Evolutionary conservation across 2,113 vertebrate genomes (phyloP), one percentile per base, ranked within the genome.

Genomic region (Paradisaea rubra): DNA sequence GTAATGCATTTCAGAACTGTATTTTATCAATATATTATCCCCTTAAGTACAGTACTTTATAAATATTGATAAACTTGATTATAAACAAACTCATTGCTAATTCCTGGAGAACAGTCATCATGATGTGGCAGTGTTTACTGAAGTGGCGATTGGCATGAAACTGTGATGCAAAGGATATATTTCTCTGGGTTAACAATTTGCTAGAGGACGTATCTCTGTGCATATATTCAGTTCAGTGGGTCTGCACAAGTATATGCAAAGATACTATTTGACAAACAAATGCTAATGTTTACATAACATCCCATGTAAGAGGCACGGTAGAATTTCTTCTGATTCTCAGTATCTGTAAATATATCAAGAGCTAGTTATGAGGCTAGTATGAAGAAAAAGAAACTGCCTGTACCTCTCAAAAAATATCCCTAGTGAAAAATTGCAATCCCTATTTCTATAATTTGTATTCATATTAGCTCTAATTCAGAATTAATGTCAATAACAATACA

Each of bases 21-120:
- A 94, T 95, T 97, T 96, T 96, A 96, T 97, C 92, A 96, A 95
- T 93, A 98, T 94, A 97, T 91, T 95, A 94, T 81, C 93, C 94
- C 95, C 77, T 94, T 93, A 96, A 96, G 95, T 91, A 68, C 94
- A 93, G 97, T 91, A 94, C 86, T 94, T 97, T 97, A 96, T 96
- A 96, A 96, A 96, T 96, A 96, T 96, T 96, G 96, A 96, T 96
- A 95, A 96, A 96, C 93, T 94, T 56, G 63, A 93, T 94, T 89
- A 94, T 95, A 96, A 94, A 96, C 91, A 94, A 95, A 96, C 95
- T 96, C 92, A 94, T 96, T 96, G 96, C 96, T 96, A 96, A 95
- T 96, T 95, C 96, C 90, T 82, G 90, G 88, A 95, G 95, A 96
- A 66, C 94, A 96, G 93, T 94, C 85, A 89, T 93, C 45, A 2